Conservation (phyloP, 2,113 vertebrate species). For the Hemibagrus wyckioides region DNA sequence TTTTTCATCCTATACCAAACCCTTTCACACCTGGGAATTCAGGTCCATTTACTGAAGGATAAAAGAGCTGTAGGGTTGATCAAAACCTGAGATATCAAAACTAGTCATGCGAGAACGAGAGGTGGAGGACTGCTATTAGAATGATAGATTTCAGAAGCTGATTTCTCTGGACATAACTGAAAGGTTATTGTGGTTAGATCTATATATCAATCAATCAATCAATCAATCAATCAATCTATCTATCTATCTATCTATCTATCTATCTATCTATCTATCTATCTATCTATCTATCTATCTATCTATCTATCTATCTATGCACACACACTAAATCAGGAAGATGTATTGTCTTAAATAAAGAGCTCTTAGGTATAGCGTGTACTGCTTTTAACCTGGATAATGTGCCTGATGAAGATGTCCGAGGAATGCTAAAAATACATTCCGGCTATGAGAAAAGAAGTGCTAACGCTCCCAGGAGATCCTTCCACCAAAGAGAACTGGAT, state of each 20-base stretch:
- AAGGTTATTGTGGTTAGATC: background rate
- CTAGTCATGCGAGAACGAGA: background rate
- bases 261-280: too few relatives aligned
- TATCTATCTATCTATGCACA: too few relatives aligned
- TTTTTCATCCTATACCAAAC: slow-evolving; percentile 58
- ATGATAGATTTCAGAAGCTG: background rate
- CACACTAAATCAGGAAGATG: too few relatives aligned
- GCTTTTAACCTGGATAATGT: background rate
- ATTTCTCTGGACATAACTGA: background rate
- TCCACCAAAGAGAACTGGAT: background rate
- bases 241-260: too few relatives aligned
- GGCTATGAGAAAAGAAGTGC: background rate
- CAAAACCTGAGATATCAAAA: slow-evolving; percentile 22
- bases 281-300: too few relatives aligned
- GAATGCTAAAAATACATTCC: background rate
- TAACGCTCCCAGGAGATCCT: background rate
- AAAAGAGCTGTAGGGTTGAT: slow-evolving; percentile 16
- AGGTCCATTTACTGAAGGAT: slow-evolving; percentile 5
- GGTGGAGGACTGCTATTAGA: background rate
- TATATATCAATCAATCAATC: background rate
- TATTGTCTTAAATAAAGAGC: background rate
- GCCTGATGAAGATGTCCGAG: background rate
- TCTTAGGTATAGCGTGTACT: background rate
- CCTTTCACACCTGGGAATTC: slow-evolving; percentile 25
- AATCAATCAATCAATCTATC: too few relatives aligned